Conservation (phyloP, 1,140 invertebrate species). For the Drosophila navojoa region DNA sequence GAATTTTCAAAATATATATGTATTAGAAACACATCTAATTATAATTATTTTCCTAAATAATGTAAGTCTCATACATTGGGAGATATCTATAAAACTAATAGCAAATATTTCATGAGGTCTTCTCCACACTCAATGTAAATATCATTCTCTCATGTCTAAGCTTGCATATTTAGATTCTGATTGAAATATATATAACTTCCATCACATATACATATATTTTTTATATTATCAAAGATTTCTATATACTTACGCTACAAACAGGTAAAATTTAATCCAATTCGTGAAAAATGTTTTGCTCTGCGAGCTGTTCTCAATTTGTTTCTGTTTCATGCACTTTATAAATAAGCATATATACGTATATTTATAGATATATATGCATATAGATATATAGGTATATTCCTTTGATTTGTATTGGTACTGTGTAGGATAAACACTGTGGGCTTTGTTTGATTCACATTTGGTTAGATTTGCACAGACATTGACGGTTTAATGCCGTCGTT, state of each 20-base stretch:
- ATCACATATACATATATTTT: too few species aligned
- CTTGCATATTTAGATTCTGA: background rate
- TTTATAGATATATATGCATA: conserved; percentile 2
- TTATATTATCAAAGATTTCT: background rate
- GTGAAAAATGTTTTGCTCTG: conserved; percentile 7
- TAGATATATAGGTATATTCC: background rate
- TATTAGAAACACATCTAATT: too few species aligned
- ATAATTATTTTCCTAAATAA: too few species aligned
- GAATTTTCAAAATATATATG: too few species aligned
- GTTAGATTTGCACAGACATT: conserved; percentile 24
- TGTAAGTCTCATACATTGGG: too few species aligned
- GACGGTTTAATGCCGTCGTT: conserved; percentile 44
- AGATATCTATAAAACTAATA: too few species aligned
- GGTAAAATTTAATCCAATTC: conserved; percentile 19
- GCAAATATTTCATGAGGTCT: too few species aligned
- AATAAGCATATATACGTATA: background rate
- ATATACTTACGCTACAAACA: conserved; percentile 12
- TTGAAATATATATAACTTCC: background rate
- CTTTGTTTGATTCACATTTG: conserved; percentile 23
- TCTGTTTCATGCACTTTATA: conserved; percentile 23
- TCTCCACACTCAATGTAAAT: too few species aligned
- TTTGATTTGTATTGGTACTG: conserved; percentile 8
- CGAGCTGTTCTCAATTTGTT: background rate
- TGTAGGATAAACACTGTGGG: background rate
- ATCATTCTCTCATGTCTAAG: background rate